Evolutionary conservation across 2,888 invertebrate genomes (phyloP).

Genomic region (Phyllotreta cruciferae): DNA sequence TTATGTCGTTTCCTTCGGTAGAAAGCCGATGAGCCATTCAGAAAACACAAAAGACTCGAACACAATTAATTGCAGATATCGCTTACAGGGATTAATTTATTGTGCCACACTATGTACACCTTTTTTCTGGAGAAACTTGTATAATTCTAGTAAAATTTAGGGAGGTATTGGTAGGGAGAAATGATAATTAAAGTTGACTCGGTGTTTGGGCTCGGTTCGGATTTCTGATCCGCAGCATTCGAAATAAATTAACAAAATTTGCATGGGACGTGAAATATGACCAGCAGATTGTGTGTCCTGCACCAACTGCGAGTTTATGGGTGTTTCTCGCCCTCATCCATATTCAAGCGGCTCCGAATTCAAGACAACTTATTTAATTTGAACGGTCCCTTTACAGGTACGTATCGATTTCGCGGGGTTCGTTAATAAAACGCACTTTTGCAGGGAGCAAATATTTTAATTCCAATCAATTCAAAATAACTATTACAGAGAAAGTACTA

Average conservation of each 20-base stretch:
- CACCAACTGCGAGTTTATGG: slow-evolving; percentile 23
- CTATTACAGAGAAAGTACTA: slow-evolving; percentile 12
- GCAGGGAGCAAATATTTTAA: slow-evolving; percentile 13
- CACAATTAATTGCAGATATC: too few species aligned
- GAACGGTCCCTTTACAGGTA: too few species aligned
- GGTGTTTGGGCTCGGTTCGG: slow-evolving; percentile 8
- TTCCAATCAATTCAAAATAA: slow-evolving; percentile 14
- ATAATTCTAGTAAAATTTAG: too few species aligned
- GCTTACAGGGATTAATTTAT: too few species aligned
- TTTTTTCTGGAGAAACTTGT: too few species aligned
- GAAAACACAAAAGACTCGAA: not conserved
- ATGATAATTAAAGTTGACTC: slow-evolving; percentile 15
- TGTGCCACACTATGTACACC: too few species aligned
- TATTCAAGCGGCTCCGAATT: slow-evolving; percentile 17
- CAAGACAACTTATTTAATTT: slow-evolving; percentile 9
- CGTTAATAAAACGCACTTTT: slow-evolving; percentile 10
- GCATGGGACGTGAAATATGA: slow-evolving; percentile 50
- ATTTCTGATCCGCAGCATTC: slow-evolving; percentile 47
- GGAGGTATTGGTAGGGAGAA: not conserved
- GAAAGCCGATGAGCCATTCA: slow-evolving; percentile 24
- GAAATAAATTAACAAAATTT: slow-evolving; percentile 56
- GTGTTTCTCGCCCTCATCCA: slow-evolving; percentile 15
- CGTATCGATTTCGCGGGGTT: not conserved
- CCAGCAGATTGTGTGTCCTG: slow-evolving; percentile 39
- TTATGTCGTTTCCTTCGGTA: slow-evolving; percentile 40